Base-by-base conservation (phyloP, 2,113 vertebrate genomes). In the Toxotes jaculatrix region DNA sequence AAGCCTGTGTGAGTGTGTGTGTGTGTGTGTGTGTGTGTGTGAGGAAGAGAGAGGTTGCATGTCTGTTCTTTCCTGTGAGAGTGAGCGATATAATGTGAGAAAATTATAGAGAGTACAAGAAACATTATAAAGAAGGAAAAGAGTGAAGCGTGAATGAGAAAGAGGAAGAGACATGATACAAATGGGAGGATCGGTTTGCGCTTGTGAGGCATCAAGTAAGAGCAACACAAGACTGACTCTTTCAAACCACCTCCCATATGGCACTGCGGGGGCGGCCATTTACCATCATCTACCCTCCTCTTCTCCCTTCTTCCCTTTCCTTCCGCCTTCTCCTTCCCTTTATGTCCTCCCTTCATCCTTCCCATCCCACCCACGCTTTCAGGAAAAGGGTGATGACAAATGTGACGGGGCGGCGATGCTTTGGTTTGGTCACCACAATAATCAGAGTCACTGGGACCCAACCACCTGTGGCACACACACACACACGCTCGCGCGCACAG, bases 201-300 rank as follows among this genome's bases (percentile, higher is more conserved):
- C 68, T 82, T 53, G 1, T 67, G 73, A 88, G 63, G 64, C 82
- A 63, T 65, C 32, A 65, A 31, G 56, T 21, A 38, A 63, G 77
- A 66, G 59, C 80, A 83, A 90, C 80, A 62, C 84, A 69, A 84
- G 86, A 80, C 74, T 14, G 77, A 49, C 80, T 83, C 75, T 73
- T 81, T 79, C 60, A 70, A 85, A 88, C 81, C 81, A 89, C 83
- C 89, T 90, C 89, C 93, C 94, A 93, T 95, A 93, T 95, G 95
- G 92, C 88, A 55, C 36, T 0, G 76, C 51, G 83, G 83, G 89
- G 93, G 93, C 38, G 85, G 85, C 61, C 74, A 63, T 87, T 90
- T 87, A 79, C 88, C 80, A 80, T 89, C 87, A 79, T 85, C 73
- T 34, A 17, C 45, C 78, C 78, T 82, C 79, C 86, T 82, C 80